These are phyloP conservation scores for Drosophila mimetica DNA, from an alignment of 2,888 invertebrate genomes.

Conservation along the genomic window DNA sequence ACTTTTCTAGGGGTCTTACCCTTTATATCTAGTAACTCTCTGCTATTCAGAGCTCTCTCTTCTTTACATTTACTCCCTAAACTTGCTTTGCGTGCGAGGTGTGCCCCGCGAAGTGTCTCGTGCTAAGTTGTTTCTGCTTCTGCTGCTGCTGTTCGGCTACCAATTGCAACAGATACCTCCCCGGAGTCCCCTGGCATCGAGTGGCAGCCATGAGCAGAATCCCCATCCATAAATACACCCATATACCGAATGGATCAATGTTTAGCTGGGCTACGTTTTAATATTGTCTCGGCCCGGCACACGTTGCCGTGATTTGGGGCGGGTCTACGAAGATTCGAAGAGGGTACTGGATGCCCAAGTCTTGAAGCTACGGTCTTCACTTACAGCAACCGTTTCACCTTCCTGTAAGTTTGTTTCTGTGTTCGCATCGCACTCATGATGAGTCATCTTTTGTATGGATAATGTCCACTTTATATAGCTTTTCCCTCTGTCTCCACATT, in stretches of 20 bases:
- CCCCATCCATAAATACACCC: not conserved
- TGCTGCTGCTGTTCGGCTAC: constrained; percentile 66
- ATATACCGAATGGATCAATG: constrained; percentile 75
- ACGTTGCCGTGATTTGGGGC: constrained; percentile 68
- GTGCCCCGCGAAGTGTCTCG: constrained; percentile 49
- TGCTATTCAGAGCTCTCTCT: not conserved
- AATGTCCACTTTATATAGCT: constrained; percentile 53
- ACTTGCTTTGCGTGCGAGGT: constrained; percentile 34
- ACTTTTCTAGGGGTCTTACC: not conserved
- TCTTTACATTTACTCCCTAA: not conserved
- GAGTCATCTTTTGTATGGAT: constrained; percentile 40
- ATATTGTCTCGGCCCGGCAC: constrained; percentile 57
- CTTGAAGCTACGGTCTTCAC: not conserved
- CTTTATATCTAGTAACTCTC: not conserved
- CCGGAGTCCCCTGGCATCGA: constrained; percentile 9
- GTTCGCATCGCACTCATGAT: constrained; percentile 7
- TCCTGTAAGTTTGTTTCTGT: constrained; percentile 9
- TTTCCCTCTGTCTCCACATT: constrained; percentile 13
- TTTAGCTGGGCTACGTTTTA: constrained; percentile 73
- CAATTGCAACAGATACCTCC: constrained; percentile 52
- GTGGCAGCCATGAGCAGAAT: constrained; percentile 16
- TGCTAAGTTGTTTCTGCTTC: constrained; percentile 64
- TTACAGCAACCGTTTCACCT: constrained; percentile 18
- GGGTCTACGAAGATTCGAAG: constrained; percentile 40
- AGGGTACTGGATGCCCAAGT: not conserved